These are phyloP conservation scores for Orthosia cruda DNA, from an alignment of 2,888 invertebrate genomes.

Conservation along the genomic window DNA sequence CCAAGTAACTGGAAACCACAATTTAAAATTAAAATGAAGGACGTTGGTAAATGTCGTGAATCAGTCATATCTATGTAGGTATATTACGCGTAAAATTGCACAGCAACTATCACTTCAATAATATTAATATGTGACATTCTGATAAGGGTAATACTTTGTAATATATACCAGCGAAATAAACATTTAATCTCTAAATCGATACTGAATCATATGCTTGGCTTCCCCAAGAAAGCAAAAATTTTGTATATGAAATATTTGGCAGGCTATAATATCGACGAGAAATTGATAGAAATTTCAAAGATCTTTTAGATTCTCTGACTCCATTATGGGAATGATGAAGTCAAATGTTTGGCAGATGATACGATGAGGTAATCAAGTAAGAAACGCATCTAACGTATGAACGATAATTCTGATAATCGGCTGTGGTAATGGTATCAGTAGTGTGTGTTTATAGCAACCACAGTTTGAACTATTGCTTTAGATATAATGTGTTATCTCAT, in stretches of 20 bases:
- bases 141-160: conserved; percentile 19
- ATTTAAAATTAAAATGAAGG: conserved; percentile 9
- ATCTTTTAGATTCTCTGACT: not conserved
- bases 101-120: not conserved
- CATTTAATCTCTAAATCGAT: conserved; percentile 3
- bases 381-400: not conserved
- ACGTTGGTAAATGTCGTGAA: not conserved
- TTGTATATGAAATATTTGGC: not conserved
- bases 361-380: not conserved
- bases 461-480: not conserved
- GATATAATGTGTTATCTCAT: conserved; percentile 23
- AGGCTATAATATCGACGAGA: too few species aligned
- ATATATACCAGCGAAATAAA: conserved; percentile 22
- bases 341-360: not conserved
- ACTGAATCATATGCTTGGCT: conserved; percentile 15
- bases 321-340: not conserved
- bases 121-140: conserved; percentile 3
- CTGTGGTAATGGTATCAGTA: not conserved
- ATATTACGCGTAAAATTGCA: not conserved
- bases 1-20: not conserved
- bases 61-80: not conserved
- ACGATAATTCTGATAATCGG: not conserved
- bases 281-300: not conserved
- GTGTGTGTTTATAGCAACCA: not conserved
- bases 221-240: not conserved